phyloP scores from a whole-genome alignment of 1,140 invertebrate genomes.

The Achatina immaculata region DNA sequence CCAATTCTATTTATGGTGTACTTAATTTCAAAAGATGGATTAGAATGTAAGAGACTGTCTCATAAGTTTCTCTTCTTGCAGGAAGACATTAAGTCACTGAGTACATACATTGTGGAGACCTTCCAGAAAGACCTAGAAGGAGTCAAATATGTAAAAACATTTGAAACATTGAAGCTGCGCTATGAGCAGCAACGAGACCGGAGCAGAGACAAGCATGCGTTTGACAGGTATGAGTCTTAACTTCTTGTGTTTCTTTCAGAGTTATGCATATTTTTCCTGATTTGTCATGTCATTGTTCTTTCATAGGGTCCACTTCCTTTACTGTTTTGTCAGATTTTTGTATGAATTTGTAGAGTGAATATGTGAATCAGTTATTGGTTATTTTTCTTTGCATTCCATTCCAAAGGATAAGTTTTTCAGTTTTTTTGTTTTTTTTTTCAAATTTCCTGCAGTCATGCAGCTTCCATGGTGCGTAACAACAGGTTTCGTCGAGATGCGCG shows the following conservation, averaged over 20 bases:
- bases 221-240: conserved; percentile 45
- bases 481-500: conserved; percentile 91
- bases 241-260: no score
- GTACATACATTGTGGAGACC: conserved; percentile 93
- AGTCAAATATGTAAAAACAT: conserved; percentile 97
- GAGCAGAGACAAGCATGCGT: conserved; percentile 59
- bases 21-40: no score
- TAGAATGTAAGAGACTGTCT: no score
- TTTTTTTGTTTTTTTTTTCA: not conserved
- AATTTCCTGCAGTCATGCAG: conserved; percentile 42
- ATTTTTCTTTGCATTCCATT: no score
- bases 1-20: no score
- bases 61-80: conserved; percentile 64
- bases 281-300: no score
- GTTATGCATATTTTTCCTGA: no score
- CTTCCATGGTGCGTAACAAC: conserved; percentile 73
- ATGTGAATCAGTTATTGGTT: no score
- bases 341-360: no score
- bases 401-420: no score
- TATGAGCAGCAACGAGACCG: conserved; percentile 94
- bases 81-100: conserved; percentile 96
- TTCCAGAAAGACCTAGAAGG: conserved; percentile 93
- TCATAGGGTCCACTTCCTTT: no score
- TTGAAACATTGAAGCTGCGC: conserved; percentile 89
- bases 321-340: no score